phyloP scores from a whole-genome alignment of 2,797 vertebrate genomes.

The Lithobates pipiens region DNA sequence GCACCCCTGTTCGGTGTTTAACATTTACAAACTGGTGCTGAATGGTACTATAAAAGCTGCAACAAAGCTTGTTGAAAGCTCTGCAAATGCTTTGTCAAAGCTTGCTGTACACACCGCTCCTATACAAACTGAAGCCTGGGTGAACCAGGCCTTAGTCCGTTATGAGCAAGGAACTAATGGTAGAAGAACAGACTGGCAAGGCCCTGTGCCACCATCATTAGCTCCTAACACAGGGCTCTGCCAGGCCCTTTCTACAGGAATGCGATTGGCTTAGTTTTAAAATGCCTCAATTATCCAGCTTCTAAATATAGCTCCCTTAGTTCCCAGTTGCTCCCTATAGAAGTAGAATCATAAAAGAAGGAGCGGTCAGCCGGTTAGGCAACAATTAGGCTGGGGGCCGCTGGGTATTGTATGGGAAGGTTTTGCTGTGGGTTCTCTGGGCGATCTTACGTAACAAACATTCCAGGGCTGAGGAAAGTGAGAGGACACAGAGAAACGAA shows the following conservation, averaged over 20 bases:
- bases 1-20: too few species aligned
- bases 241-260: background rate
- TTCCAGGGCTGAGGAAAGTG: background rate
- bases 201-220: too few species aligned
- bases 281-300: slow-evolving; percentile 22
- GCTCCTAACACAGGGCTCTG: background rate
- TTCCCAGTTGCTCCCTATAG: background rate
- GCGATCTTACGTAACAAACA: background rate
- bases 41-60: too few species aligned
- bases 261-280: background rate
- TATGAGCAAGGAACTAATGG: too few species aligned
- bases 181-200: background rate
- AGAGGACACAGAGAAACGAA: background rate
- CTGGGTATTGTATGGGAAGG: background rate
- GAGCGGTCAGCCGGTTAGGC: slow-evolving; percentile 15
- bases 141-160: too few species aligned
- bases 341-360: slow-evolving; percentile 23
- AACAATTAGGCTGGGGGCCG: background rate
- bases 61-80: too few species aligned
- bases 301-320: slow-evolving; percentile 20
- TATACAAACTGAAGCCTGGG: too few species aligned
- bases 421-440: background rate
- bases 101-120: too few species aligned
- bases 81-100: too few species aligned
- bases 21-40: too few species aligned